phyloP scores from a whole-genome alignment of 1,140 invertebrate genomes.

The Cataglyphis hispanica region DNA sequence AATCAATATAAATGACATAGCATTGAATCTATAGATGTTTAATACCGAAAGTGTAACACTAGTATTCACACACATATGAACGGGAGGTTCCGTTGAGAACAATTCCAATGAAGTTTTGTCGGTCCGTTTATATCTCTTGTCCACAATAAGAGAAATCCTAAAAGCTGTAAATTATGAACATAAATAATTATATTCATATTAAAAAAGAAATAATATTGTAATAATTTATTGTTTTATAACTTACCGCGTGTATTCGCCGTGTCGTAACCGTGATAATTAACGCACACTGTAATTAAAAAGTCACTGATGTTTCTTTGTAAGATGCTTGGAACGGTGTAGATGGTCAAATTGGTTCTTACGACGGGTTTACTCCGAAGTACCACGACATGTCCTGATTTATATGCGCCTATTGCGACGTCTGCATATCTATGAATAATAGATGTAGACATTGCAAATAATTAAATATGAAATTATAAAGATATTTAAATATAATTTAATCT shows the following conservation, averaged over 20 bases:
- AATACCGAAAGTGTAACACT: constrained; percentile 58
- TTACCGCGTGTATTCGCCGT: constrained; percentile 62
- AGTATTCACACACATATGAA: constrained; percentile 11
- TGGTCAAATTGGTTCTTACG: constrained; percentile 79
- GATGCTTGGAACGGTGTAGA: constrained; percentile 77
- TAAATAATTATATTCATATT: background rate
- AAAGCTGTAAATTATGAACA: constrained; percentile 15
- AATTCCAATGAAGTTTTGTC: constrained; percentile 44
- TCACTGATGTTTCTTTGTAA: constrained; percentile 84
- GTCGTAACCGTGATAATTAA: constrained; percentile 67
- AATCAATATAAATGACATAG: background rate
- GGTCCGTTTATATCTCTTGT: constrained; percentile 70
- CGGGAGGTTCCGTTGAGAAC: background rate
- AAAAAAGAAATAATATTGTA: background rate
- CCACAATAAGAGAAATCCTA: constrained; percentile 66
- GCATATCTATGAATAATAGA: constrained; percentile 63
- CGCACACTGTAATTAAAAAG: constrained; percentile 78
- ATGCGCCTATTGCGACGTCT: constrained; percentile 89
- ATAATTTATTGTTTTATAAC: background rate
- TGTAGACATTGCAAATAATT: background rate
- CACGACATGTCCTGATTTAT: constrained; percentile 87
- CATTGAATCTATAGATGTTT: constrained; percentile 10
- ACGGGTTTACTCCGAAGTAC: constrained; percentile 88
- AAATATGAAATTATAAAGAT: background rate
- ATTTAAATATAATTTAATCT: background rate